Conservation (phyloP, 1,140 invertebrate genomes). For the Zaprionus tsacasi region DNA sequence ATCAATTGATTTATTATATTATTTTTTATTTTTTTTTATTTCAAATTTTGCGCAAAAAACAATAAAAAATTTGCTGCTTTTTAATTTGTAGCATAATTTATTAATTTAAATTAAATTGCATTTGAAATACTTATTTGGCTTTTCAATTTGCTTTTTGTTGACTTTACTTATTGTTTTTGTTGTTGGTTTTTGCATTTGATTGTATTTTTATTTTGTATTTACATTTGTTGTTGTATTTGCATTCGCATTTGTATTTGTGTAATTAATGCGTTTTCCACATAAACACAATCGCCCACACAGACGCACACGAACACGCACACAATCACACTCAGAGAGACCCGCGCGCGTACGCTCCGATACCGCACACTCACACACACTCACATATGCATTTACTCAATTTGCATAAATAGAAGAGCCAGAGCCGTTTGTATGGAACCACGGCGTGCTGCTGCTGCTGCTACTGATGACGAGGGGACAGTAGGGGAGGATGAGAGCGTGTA, state of each 20-base stretch:
- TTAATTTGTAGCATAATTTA: constrained; percentile 47
- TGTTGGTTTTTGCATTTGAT: constrained; percentile 47
- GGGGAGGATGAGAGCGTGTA: constrained; percentile 18
- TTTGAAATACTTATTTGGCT: constrained; percentile 57
- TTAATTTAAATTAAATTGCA: constrained; percentile 54
- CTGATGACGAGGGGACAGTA: constrained; percentile 9
- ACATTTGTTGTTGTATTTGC: constrained; percentile 56
- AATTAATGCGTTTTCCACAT: constrained; percentile 79
- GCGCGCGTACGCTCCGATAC: constrained; percentile 45
- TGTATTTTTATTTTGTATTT: constrained; percentile 73
- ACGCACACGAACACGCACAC: constrained; percentile 38
- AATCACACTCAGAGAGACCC: constrained; percentile 21
- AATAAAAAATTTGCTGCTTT: constrained; percentile 66
- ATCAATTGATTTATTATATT: constrained; percentile 35
- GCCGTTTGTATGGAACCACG: constrained; percentile 41
- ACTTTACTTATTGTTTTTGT: constrained; percentile 52
- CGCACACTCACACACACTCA: constrained; percentile 28
- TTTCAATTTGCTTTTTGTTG: constrained; percentile 55
- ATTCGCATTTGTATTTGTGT: constrained; percentile 65
- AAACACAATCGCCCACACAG: constrained; percentile 56
- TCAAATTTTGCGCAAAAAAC: constrained; percentile 52
- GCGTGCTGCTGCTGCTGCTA: constrained; percentile 10
- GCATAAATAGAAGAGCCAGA: constrained; percentile 49
- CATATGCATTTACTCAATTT: constrained; percentile 55
- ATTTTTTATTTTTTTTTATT: constrained; percentile 1